Evolutionary conservation across 2,113 vertebrate genomes (phyloP).

Genomic region (Scomber japonicus): DNA sequence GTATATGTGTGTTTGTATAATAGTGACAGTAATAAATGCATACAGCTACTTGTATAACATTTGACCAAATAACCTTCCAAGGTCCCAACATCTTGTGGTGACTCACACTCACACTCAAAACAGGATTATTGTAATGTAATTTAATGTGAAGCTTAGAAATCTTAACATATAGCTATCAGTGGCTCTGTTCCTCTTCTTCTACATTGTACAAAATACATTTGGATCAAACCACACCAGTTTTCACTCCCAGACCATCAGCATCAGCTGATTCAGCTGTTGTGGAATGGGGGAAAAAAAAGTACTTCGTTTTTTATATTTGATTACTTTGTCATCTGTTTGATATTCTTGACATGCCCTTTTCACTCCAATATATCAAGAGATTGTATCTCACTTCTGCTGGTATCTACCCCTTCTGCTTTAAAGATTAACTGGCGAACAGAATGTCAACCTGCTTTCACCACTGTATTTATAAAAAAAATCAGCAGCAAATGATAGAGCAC

Average conservation of each 20-base stretch:
- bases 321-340: constrained; percentile 64
- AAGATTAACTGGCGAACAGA: constrained; percentile 69
- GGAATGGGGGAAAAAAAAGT: neutral
- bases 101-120: constrained; percentile 32
- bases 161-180: constrained; percentile 8
- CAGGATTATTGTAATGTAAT: constrained; percentile 64
- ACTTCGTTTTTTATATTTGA: constrained; percentile 58
- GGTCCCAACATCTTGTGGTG: constrained; percentile 14
- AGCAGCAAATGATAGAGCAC: constrained; percentile 10
- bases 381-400: constrained; percentile 61
- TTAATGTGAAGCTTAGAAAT: constrained; percentile 57
- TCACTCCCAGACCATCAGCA: constrained; percentile 26
- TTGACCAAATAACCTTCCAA: constrained; percentile 30
- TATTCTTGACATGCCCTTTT: constrained; percentile 76
- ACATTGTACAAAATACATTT: constrained; percentile 27
- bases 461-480: constrained; percentile 23
- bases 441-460: constrained; percentile 68
- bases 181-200: constrained; percentile 19
- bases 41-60: neutral
- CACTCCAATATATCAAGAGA: constrained; percentile 61
- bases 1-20: neutral
- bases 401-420: constrained; percentile 63
- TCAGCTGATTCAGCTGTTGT: constrained; percentile 41
- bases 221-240: constrained; percentile 16
- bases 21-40: constrained; percentile 15